phyloP scores from a whole-genome alignment of 2,888 invertebrate species.

The Drosophila anomelani region DNA sequence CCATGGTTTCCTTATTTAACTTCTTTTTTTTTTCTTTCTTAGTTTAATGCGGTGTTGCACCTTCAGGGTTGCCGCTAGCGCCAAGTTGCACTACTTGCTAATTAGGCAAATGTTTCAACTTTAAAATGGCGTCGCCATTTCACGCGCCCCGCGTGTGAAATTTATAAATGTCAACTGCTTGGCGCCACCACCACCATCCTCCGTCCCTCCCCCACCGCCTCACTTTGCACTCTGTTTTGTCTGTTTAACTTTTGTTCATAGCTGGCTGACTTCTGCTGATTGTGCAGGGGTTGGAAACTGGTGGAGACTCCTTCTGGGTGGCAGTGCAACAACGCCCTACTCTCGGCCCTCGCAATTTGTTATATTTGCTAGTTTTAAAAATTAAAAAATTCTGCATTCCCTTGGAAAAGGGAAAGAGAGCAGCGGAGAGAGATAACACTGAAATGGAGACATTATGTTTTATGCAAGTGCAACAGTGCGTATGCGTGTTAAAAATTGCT shows the following conservation, averaged over 20 bases:
- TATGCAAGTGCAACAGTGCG: constrained; percentile 44
- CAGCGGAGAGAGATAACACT: constrained; percentile 1
- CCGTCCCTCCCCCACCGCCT: neutral
- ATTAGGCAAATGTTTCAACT: constrained; percentile 74
- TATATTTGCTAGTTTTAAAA: constrained; percentile 66
- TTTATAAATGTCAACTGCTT: constrained; percentile 54
- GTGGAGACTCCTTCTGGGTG: constrained; percentile 2
- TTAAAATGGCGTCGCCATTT: constrained; percentile 67
- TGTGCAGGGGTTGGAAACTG: constrained; percentile 59
- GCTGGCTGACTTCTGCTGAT: constrained; percentile 75
- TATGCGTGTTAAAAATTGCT: constrained; percentile 35
- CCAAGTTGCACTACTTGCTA: constrained; percentile 52
- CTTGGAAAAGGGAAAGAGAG: neutral
- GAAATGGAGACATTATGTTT: constrained; percentile 37
- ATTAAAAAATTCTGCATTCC: constrained; percentile 53
- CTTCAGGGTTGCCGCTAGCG: constrained; percentile 39
- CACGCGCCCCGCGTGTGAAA: constrained; percentile 57
- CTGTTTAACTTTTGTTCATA: constrained; percentile 77
- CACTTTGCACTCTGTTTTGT: constrained; percentile 72
- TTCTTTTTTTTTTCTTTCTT: neutral
- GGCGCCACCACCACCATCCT: neutral
- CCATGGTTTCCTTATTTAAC: neutral
- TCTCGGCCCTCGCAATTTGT: constrained; percentile 63
- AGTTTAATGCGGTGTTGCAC: constrained; percentile 33
- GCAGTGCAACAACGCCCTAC: constrained; percentile 28